phyloP scores from a whole-genome alignment of 2,888 invertebrate species.

The Meghimatium bilineatum region DNA sequence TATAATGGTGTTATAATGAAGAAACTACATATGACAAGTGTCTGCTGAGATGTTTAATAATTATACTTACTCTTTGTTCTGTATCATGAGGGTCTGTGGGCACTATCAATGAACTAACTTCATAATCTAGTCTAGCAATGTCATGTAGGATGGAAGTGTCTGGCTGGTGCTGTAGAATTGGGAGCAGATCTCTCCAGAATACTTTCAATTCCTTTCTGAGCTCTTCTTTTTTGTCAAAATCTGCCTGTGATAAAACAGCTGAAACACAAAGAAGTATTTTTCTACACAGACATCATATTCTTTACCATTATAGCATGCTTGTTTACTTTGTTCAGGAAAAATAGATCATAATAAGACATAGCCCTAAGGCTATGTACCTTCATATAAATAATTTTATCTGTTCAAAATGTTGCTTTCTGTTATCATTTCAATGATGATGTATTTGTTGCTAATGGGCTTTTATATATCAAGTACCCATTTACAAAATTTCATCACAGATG shows the following conservation, averaged over 20 bases:
- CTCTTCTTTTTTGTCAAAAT: slow-evolving; percentile 55
- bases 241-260: background rate
- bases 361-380: too few relatives aligned
- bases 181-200: slow-evolving; percentile 74
- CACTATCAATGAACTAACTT: slow-evolving; percentile 67
- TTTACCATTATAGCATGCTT: background rate
- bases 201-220: slow-evolving; percentile 62
- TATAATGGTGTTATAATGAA: too few relatives aligned
- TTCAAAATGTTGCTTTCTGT: too few relatives aligned
- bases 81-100: slow-evolving; percentile 70
- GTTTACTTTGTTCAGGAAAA: background rate
- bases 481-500: too few relatives aligned
- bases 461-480: too few relatives aligned
- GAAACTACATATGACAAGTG: background rate
- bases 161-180: slow-evolving; percentile 67
- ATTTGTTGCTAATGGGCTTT: too few relatives aligned
- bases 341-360: too few relatives aligned
- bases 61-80: slow-evolving; percentile 70
- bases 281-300: background rate
- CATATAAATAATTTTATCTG: too few relatives aligned
- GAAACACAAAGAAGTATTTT: background rate
- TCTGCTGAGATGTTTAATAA: background rate
- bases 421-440: too few relatives aligned
- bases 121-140: slow-evolving; percentile 71
- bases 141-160: slow-evolving; percentile 68